A percentile compares a stretch with the other conserved stretches of the same genome.
phyloP scores from a whole-genome alignment of 2,888 invertebrate species.

The Leptopilina syphax region DNA sequence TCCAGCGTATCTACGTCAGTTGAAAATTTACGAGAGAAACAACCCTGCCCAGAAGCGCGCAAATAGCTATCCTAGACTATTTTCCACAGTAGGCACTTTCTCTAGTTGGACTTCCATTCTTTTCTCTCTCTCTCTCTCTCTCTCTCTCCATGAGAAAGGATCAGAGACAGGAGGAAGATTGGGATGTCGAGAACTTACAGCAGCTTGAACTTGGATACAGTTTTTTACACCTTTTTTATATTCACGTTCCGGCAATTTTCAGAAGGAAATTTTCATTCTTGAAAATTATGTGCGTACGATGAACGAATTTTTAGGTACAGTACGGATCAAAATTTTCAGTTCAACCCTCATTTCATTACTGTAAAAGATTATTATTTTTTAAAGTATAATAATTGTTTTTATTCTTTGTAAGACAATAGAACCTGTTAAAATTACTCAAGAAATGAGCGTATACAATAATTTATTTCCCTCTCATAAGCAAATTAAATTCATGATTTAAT shows the following conservation, averaged over 20 bases:
- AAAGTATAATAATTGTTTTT: no score
- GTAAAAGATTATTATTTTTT: no score
- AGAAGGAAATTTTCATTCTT: no score
- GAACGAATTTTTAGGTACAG: no score
- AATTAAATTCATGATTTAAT: no score
- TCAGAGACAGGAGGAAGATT: constrained; percentile 37
- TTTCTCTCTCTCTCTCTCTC: neutral
- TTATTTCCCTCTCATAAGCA: no score
- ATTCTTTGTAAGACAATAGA: no score
- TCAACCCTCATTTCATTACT: no score
- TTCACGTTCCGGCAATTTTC: neutral
- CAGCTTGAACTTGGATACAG: constrained; percentile 5
- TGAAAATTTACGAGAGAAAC: constrained; percentile 35
- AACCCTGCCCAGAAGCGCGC: constrained; percentile 5
- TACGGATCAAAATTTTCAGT: no score
- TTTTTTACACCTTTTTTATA: constrained; percentile 18
- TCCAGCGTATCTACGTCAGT: constrained; percentile 29
- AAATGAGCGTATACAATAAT: no score
- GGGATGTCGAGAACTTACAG: constrained; percentile 32
- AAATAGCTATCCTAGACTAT: constrained; percentile 25
- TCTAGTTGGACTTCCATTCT: constrained; percentile 27
- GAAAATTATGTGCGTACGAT: no score
- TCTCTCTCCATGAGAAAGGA: neutral
- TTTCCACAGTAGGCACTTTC: constrained; percentile 25
- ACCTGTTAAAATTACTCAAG: no score